Base-by-base conservation (phyloP, 1,140 invertebrate species). In the Hestina assimilis region DNA sequence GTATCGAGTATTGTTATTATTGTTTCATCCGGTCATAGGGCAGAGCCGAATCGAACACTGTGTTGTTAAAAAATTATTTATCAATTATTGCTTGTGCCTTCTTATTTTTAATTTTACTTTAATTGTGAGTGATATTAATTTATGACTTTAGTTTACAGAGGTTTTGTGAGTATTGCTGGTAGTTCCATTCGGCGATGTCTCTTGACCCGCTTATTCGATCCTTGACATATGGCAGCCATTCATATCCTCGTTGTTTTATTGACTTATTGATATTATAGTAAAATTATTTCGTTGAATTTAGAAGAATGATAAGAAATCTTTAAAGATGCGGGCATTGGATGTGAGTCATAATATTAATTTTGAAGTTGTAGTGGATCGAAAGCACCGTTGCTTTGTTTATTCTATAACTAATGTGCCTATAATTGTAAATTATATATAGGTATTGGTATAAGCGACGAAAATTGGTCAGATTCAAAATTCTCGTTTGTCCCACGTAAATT, bases 331-430 rank as follows among this genome's bases (percentile, higher is more conserved):
- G 79, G 81, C 79, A 83, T 84, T 80, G 81, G 79, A 79, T 70
- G 67, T 63, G 64, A 82, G 71, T 84, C 68, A 51, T 69, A 69
- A 79, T 58, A 74, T 72, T 66, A 75, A 66, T 57, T 73, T 71
- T 59, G 83, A 76, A 75, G 76, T 86, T 83, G 73, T 85, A 86
- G 80, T 76, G 76, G 74, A 85, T 85, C 72, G 73, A 74, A 79
- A 75, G 76, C 80, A 83, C 76, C 72, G 75, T 83, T 69, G 82
- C 77, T 83, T 86, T 74, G 72, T 82, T 84, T 85, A 79, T 83
- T 84, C 72, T 83, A 72, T 83, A 85, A 86, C 85, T 86, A 81
- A 85, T 86, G 85, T 88, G 85, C 85, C 85, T 88, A 86, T 85
- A 83, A 83, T 83, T 86, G 75, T 85, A 85, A 85, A 86, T 72